Percentiles rank a stretch among this genome's conserved stretches.
Evolutionary conservation across 1,140 invertebrate species (phyloP).

Genomic region (Sitodiplosis mosellana): DNA sequence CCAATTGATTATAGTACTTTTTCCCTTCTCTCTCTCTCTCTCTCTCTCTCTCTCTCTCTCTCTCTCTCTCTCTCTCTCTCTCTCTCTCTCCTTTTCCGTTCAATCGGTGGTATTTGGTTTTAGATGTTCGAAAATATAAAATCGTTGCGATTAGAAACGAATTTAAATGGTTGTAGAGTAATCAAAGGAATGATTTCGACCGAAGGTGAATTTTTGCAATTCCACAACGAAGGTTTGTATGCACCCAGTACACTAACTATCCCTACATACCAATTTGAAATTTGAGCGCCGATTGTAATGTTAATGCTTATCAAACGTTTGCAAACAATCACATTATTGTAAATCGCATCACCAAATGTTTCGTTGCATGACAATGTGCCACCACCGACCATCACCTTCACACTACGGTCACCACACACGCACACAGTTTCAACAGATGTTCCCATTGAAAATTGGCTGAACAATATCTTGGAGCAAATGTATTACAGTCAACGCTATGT

Average conservation of each 20-base stretch:
- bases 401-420: too few relatives aligned
- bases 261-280: neutral
- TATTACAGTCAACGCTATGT: conserved; percentile 61
- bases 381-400: too few relatives aligned
- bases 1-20: neutral
- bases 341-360: too few relatives aligned
- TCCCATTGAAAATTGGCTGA: conserved; percentile 83
- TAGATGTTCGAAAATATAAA: conserved; percentile 83
- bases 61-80: neutral
- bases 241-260: too few relatives aligned
- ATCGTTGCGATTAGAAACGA: conserved; percentile 42
- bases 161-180: conserved; percentile 37
- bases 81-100: neutral
- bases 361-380: too few relatives aligned
- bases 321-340: neutral
- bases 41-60: neutral
- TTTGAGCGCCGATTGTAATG: neutral
- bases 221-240: conserved; percentile 34
- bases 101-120: conserved; percentile 9
- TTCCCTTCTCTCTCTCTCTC: neutral
- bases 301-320: neutral
- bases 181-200: conserved; percentile 67
- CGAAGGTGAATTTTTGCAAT: conserved; percentile 76
- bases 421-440: conserved; percentile 30
- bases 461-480: conserved; percentile 64